Conservation (phyloP, 2,888 invertebrate genomes). For the Microctonus aethiopoides region DNA sequence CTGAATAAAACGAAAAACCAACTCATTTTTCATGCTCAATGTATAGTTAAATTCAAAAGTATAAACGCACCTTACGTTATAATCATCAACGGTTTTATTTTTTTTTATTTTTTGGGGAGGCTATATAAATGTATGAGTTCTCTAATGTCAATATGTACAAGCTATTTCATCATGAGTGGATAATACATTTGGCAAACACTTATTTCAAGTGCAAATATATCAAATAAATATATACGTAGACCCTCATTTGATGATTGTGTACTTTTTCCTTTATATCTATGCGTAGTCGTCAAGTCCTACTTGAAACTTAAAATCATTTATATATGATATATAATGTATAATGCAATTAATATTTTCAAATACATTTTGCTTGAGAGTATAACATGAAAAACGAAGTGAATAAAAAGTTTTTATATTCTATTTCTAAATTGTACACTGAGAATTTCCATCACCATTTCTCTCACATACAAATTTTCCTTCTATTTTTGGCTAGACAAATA, state of each 20-base stretch:
- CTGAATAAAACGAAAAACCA: conserved; percentile 10
- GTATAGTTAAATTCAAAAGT: background rate
- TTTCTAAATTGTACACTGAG: background rate
- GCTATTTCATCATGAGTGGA: conserved; percentile 28
- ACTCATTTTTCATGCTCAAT: conserved; percentile 22
- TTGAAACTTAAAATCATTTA: too few species aligned
- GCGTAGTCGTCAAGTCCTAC: too few species aligned
- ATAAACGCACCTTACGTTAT: conserved; percentile 7
- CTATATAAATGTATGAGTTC: background rate
- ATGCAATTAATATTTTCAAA: too few species aligned
- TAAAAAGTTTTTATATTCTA: conserved; percentile 27
- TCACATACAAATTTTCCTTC: conserved; percentile 11
- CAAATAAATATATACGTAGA: background rate
- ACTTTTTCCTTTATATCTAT: background rate
- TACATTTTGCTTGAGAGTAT: too few species aligned
- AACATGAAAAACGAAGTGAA: background rate
- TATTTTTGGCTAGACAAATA: conserved; percentile 29
- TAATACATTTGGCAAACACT: conserved; percentile 33
- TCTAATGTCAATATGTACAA: background rate
- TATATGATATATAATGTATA: too few species aligned
- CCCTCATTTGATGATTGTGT: background rate
- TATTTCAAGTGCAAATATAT: conserved; percentile 22
- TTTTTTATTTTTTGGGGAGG: background rate
- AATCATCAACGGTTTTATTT: conserved; percentile 14
- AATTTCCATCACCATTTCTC: background rate